Evolutionary conservation across 2,797 vertebrate species (phyloP).

Genomic region (Xiphophorus birchmanni): DNA sequence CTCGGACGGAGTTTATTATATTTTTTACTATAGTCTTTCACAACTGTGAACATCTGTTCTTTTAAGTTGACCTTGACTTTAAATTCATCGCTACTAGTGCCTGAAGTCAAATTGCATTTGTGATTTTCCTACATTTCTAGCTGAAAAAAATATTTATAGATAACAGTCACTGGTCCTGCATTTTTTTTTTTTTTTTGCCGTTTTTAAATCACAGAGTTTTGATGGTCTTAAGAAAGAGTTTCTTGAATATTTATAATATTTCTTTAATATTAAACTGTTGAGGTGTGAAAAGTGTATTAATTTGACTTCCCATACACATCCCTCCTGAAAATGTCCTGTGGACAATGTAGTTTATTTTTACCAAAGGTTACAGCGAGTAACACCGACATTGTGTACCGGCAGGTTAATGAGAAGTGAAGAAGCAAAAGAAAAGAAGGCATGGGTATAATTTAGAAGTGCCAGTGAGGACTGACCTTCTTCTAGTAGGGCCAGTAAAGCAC

Average conservation of each 20-base stretch:
- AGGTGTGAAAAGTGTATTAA: background rate
- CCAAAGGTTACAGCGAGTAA: background rate
- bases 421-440: background rate
- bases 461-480: background rate
- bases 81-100: background rate
- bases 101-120: background rate
- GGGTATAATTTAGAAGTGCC: background rate
- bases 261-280: background rate
- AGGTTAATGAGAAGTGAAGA: background rate
- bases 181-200: background rate
- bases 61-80: background rate
- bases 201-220: background rate
- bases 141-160: background rate
- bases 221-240: background rate
- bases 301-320: background rate
- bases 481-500: background rate
- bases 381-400: background rate
- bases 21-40: background rate
- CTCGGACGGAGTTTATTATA: background rate
- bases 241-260: background rate
- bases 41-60: background rate
- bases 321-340: background rate
- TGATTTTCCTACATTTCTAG: background rate
- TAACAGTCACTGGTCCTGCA: background rate
- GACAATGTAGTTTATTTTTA: background rate